Evolutionary conservation across 2,797 vertebrate genomes (phyloP), one percentile per base, ranked within the genome.

Genomic region (Sebastes kiyomatsui): DNA sequence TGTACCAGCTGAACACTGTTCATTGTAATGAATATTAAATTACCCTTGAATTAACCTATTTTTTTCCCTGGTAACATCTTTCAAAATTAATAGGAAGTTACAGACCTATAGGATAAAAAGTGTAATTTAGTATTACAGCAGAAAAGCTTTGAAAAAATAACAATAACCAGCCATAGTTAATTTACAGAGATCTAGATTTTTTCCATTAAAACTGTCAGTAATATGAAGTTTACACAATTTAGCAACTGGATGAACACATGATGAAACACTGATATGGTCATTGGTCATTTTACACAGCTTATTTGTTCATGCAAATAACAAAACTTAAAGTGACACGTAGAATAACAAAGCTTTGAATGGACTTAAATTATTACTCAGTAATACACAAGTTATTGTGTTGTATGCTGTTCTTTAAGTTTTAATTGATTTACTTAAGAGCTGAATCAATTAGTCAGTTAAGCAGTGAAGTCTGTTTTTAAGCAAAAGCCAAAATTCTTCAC

Each of bases 221-320:
- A 7, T 18, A 8, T 12, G 18, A 32, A 22, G 12, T 52, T 5
- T 52, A 49, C 27, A 7, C 20, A 1, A 12, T 16, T 30, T 18
- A 46, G 33, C 35, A 18, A 23, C 58, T 12, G n/a, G 12, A 20
- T 16, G 23, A 23, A 20, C 23, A 23, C 38, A 23, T 11, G 27
- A 30, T 46, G 20, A 49, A 67, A 32, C 49, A 5, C 73, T 20
- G 35, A 20, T 32, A 1, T 9, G 35, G 22, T 49, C 35, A 1
- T 64, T 2, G 27, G 16, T 64, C 25, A 4, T 58, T 42, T 32
- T 16, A 23, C 58, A 1, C n/a, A 33, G 27, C 5, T 1, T 2
- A 3, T 46, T 2, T 33, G n/a, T 72, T 33, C 7, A 71, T 77
- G 49, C 65, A 82, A 77, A 77, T 70, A 23, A 18, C 5, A 27